Conservation (phyloP, 2,113 vertebrate genomes). For the Cyprinus carpio region DNA sequence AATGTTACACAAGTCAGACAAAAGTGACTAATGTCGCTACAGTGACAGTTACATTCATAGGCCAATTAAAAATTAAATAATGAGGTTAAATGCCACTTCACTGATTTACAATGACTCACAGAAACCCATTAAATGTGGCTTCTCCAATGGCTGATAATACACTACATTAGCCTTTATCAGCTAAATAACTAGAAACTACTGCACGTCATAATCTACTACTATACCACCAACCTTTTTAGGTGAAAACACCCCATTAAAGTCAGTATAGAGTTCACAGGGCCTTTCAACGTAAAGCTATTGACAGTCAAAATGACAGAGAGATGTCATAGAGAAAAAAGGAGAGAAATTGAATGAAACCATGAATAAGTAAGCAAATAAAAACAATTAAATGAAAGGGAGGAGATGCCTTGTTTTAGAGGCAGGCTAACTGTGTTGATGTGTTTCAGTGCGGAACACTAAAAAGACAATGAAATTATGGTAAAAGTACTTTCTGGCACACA, state of each 20-base stretch:
- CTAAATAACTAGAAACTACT: conserved; percentile 20
- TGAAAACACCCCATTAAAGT: conserved; percentile 92
- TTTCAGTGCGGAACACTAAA: not conserved
- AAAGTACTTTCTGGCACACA: not conserved
- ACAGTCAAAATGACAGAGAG: conserved; percentile 61
- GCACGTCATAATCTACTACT: conserved; percentile 31
- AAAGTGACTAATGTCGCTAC: not conserved
- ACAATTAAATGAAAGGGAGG: conserved; percentile 1
- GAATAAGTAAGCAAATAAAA: conserved; percentile 36
- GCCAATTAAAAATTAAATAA: not conserved
- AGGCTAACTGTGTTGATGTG: conserved; percentile 28
- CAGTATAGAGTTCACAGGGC: conserved; percentile 90
- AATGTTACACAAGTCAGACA: not conserved
- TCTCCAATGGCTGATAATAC: not conserved
- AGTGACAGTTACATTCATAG: not conserved
- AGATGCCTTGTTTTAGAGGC: not conserved
- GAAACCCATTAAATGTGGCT: not conserved
- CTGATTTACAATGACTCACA: not conserved
- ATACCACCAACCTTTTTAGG: conserved; percentile 83
- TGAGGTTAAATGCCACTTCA: not conserved
- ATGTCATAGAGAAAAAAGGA: conserved; percentile 56
- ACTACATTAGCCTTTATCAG: not conserved
- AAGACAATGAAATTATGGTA: not conserved
- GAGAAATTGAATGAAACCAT: conserved; percentile 16
- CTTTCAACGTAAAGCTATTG: conserved; percentile 85